Base-by-base conservation (phyloP, 2,888 invertebrate species). In the Ashinkailepas kermadecensis region DNA sequence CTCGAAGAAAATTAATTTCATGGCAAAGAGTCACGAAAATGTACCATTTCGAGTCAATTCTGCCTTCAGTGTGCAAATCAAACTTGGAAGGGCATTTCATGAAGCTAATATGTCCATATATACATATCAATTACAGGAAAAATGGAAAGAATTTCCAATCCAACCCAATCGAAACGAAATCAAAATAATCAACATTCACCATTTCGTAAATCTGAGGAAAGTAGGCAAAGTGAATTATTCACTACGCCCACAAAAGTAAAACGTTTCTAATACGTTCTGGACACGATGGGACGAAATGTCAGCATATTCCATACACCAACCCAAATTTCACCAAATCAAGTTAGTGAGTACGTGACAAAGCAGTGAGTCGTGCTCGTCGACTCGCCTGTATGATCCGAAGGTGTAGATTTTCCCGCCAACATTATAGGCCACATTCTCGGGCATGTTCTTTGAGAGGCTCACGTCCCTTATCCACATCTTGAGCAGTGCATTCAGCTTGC, bases 401-500 rank as follows among this genome's bases (percentile, higher is more conserved):
- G 99, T 99, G 87, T 96, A 99, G 83, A 99, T 96, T 89, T 98
- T 98, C 8, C 99, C 99, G 54, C 99, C 98, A 82, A 98, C 94
- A 58, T 87, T 87, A 81, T 89, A 89, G 62, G 88, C 88, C 81
- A 88, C 86, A 85, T 92, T 93, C 82, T 93, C 92, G 11, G 99
- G 97, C 92, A 99, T 95, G 88, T 97, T 97, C 88, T 95, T 93
- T 57, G 81, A 82, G 84, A 94, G 88, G 78, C 97, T 96, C 80
- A 96, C 92, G 85, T 96, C 94, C 84, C 92, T 91, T 84, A 99
- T 97, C 99, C 99, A 99, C 86, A 94, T 92, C 85, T 96, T 93
- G 18, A 98, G 97, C 80, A 99, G 89, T 9, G 92, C 90, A 88
- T 99, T 97, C 82, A 99, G 88, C 86, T 95, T 94, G 84, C 91